Conservation (phyloP, 2,113 vertebrate species). For the Phasianus colchicus region DNA sequence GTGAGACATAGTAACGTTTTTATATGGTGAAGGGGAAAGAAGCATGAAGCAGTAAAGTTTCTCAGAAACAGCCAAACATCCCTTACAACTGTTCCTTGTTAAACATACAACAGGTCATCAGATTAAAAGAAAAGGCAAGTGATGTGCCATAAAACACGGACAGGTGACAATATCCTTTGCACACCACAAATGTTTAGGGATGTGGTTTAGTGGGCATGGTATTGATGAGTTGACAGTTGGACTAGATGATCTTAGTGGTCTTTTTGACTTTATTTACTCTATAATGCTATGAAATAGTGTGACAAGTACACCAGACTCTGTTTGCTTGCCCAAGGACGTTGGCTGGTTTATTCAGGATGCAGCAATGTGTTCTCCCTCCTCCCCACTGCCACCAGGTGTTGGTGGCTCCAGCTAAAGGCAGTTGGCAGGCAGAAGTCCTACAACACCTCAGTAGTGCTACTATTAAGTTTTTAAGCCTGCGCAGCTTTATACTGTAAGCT, state of each 20-base stretch:
- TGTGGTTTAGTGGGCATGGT: no score
- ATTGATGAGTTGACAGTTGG: no score
- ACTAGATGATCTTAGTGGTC: no score
- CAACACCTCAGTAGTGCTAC: not conserved
- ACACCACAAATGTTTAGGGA: not conserved
- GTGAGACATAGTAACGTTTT: fast-evolving
- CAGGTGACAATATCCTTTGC: not conserved
- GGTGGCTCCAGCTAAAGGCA: not conserved
- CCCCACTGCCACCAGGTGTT: not conserved
- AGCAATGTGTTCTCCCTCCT: not conserved
- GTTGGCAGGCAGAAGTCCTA: not conserved
- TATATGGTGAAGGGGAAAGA: not conserved
- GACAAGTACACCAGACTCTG: not conserved
- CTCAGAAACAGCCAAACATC: not conserved
- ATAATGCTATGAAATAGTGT: not conserved
- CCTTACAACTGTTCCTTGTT: not conserved
- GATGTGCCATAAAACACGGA: not conserved
- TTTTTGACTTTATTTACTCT: no score
- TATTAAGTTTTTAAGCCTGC: not conserved
- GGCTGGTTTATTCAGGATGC: not conserved
- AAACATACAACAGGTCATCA: not conserved
- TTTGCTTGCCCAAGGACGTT: not conserved
- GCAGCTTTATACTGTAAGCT: not conserved
- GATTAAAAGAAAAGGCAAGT: not conserved
- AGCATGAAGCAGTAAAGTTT: not conserved